Evolutionary conservation across 2,888 invertebrate species (phyloP).

Genomic region (Tubulanus polymorphus): DNA sequence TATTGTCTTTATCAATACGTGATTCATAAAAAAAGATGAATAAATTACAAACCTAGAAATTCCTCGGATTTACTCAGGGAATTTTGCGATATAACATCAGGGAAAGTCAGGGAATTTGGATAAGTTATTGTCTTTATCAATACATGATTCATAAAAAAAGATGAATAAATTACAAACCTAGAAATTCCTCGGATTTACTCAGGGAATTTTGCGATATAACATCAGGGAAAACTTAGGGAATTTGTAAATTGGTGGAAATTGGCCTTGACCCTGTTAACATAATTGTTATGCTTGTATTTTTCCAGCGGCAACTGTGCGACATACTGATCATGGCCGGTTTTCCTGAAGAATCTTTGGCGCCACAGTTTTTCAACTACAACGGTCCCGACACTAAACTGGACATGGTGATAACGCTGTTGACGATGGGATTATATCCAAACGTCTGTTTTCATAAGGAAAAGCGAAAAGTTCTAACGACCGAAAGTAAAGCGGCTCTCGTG

Average conservation of each 20-base stretch:
- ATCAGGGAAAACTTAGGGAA: no score
- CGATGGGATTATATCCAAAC: slow-evolving; percentile 93
- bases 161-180: slow-evolving; percentile 1
- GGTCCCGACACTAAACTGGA: slow-evolving; percentile 72
- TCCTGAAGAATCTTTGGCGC: slow-evolving; percentile 78
- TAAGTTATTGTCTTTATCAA: no score
- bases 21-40: no score
- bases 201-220: no score
- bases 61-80: no score
- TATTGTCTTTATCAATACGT: no score
- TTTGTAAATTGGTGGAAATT: no score
- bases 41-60: no score
- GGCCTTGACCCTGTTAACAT: not conserved
- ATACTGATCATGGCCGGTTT: slow-evolving; percentile 75
- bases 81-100: no score
- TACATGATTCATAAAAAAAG: no score
- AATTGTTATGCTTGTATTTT: slow-evolving; percentile 19
- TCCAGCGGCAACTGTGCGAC: slow-evolving; percentile 65
- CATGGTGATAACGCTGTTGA: slow-evolving; percentile 74
- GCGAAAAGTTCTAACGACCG: slow-evolving; percentile 89
- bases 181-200: no score
- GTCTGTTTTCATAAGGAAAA: slow-evolving; percentile 94
- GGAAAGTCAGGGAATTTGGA: no score
- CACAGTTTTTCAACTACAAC: slow-evolving; percentile 69
- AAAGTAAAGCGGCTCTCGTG: slow-evolving; percentile 88